Evolutionary conservation across 2,888 invertebrate species (phyloP).

Genomic region (Xestia c-nigrum): DNA sequence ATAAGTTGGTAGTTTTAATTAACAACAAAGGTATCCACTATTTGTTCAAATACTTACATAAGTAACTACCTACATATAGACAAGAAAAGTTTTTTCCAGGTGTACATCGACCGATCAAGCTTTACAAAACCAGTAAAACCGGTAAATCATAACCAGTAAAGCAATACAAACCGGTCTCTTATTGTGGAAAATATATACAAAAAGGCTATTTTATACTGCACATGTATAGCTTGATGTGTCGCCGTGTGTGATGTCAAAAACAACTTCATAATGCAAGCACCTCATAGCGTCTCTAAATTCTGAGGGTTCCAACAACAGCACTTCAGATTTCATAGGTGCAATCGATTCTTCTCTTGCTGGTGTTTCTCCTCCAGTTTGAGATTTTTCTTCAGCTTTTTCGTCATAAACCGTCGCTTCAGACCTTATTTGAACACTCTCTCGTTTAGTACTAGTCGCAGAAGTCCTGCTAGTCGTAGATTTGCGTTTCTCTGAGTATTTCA

Average conservation of each 20-base stretch:
- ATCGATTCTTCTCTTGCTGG: not conserved
- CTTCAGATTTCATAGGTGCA: slow-evolving; percentile 11
- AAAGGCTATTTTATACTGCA: too few species aligned
- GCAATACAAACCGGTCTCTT: not conserved
- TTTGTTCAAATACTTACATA: not conserved
- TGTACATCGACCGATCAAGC: not conserved
- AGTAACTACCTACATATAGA: not conserved
- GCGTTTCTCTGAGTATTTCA: slow-evolving; percentile 33
- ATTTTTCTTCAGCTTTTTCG: not conserved
- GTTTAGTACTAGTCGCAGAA: slow-evolving; percentile 23
- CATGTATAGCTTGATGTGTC: too few species aligned
- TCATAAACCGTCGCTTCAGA: slow-evolving; percentile 3
- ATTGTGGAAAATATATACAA: too few species aligned
- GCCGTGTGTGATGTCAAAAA: not conserved
- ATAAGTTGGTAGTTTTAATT: not conserved
- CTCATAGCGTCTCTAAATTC: slow-evolving; percentile 10
- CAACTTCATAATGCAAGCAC: slow-evolving; percentile 9
- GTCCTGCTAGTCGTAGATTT: slow-evolving; percentile 7
- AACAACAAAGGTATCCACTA: not conserved
- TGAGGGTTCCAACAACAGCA: slow-evolving; percentile 22
- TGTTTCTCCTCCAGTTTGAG: slow-evolving; percentile 11
- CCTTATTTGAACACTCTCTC: slow-evolving; percentile 49
- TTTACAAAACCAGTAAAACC: not conserved
- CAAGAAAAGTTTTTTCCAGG: not conserved
- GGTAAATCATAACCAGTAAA: not conserved